Percentiles rank a stretch among this genome's conserved stretches.
Conservation (phyloP, 2,797 vertebrate genomes). For the Okamejei kenojei region DNA sequence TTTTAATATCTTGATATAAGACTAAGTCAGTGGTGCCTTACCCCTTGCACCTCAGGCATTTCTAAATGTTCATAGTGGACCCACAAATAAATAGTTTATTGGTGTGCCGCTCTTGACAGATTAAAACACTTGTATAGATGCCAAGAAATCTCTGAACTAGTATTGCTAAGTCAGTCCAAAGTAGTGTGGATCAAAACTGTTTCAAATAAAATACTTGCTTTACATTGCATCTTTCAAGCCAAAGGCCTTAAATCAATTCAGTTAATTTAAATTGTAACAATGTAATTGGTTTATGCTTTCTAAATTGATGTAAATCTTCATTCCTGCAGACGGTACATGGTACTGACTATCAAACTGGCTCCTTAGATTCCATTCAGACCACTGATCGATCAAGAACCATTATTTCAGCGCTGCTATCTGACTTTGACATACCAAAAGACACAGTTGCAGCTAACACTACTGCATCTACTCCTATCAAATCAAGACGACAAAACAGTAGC, state of each 20-base stretch:
- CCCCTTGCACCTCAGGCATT: too few species aligned
- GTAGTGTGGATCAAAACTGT: neutral
- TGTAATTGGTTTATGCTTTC: neutral
- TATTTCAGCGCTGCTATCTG: slow-evolving; percentile 38
- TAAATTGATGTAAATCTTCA: slow-evolving; percentile 3
- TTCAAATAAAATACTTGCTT: too few species aligned
- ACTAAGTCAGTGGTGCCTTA: too few species aligned
- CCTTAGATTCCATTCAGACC: slow-evolving; percentile 12
- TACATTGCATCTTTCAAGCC: too few species aligned
- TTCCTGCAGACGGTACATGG: slow-evolving; percentile 16
- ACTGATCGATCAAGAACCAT: slow-evolving; percentile 36
- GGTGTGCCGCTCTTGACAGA: too few species aligned
- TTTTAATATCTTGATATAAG: neutral
- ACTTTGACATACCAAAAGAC: slow-evolving; percentile 17
- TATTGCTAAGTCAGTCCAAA: neutral
- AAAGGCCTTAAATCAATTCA: too few species aligned
- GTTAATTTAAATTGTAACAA: too few species aligned
- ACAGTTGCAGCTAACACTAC: slow-evolving; percentile 33
- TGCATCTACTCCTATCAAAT: slow-evolving; percentile 44
- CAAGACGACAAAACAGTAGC: slow-evolving; percentile 46
- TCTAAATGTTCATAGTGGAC: too few species aligned
- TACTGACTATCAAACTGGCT: slow-evolving; percentile 33
- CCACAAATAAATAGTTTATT: too few species aligned
- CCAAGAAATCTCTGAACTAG: neutral
- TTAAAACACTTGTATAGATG: too few species aligned